Base-by-base conservation (phyloP, 2,888 invertebrate genomes). In the Myopa testacea region DNA sequence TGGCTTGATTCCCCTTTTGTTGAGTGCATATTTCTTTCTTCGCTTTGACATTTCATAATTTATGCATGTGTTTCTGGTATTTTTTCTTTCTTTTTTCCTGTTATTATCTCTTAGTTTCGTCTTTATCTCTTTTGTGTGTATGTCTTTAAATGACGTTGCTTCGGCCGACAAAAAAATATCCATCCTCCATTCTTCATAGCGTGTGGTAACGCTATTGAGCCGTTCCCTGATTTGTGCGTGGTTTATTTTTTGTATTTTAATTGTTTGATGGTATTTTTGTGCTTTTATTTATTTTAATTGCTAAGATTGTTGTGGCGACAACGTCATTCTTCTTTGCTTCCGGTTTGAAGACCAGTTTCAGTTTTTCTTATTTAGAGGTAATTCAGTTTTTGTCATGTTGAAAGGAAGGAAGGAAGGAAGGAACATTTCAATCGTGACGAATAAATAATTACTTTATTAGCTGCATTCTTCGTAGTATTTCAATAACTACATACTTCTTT, bases 371-470 rank as follows among this genome's bases (percentile, higher is more conserved):
- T n/a, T 37, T 65, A 37, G 8, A 3, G 8, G 37, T 34, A 67
- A 67, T 67, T 1, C 40, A 67, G 7, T 67, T 67, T 34, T 34
- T 63, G 7, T 40, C 12, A 34, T 37, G 4, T 14, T 37, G 14
- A 37, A 37, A 37, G 37, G 16, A 67, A 37, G 12, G 67, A 37
- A 37, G 37, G 16, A 67, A 37, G 12, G 67, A 67, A 40, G 34
- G 6, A 38, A n/a, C n/a, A 37, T 34, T 67, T 67, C 12, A 67
- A 38, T 34, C 63, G 63, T 63, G 63, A 63, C 63, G 63, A 63
- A 37, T 63, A 63, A 19, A 10, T 14, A 50, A 50, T 63, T 63
- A 26, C 26, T 26, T 26, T 63, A 34, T 63, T 34, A 63, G 26
- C 26, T 60, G 26, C 26, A 26, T 26, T 26, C 26, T 26, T 26